These are phyloP conservation scores for Chymomyza amoena DNA, from an alignment of 2,888 invertebrate genomes.

Conservation along the genomic window DNA sequence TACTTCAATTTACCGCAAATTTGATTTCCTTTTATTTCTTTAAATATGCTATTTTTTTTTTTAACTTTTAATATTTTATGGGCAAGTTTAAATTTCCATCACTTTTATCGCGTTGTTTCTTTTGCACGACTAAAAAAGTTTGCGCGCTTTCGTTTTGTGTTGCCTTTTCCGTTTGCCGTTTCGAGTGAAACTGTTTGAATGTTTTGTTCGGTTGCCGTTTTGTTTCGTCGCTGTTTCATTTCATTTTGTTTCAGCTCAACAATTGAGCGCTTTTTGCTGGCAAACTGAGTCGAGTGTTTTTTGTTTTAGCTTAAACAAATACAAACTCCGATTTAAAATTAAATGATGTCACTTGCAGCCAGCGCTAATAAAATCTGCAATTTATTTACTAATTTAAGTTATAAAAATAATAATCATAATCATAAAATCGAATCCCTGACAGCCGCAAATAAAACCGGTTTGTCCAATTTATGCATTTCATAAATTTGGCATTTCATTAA, in stretches of 20 bases:
- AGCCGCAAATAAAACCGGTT: background rate
- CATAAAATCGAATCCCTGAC: background rate
- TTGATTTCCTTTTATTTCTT: background rate
- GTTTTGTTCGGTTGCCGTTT: constrained; percentile 4
- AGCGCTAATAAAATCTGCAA: background rate
- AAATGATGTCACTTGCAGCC: background rate
- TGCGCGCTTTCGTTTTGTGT: background rate
- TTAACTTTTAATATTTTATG: background rate
- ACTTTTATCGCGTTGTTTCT: background rate
- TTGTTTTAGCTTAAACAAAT: background rate
- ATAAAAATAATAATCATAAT: background rate
- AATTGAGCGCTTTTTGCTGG: background rate
- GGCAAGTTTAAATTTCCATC: background rate
- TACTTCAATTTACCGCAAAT: background rate
- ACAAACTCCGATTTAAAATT: background rate
- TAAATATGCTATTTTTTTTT: background rate
- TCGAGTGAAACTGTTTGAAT: background rate
- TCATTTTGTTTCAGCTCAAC: background rate
- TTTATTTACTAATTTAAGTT: background rate
- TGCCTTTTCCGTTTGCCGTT: constrained; percentile 1
- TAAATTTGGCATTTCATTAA: background rate
- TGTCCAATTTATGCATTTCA: background rate
- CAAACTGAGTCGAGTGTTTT: background rate
- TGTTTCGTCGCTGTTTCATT: background rate
- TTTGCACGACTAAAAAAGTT: background rate